Evolutionary conservation across 1,140 invertebrate species (phyloP), one percentile per base, ranked within the genome.

Genomic region (Habropoda laboriosa): DNA sequence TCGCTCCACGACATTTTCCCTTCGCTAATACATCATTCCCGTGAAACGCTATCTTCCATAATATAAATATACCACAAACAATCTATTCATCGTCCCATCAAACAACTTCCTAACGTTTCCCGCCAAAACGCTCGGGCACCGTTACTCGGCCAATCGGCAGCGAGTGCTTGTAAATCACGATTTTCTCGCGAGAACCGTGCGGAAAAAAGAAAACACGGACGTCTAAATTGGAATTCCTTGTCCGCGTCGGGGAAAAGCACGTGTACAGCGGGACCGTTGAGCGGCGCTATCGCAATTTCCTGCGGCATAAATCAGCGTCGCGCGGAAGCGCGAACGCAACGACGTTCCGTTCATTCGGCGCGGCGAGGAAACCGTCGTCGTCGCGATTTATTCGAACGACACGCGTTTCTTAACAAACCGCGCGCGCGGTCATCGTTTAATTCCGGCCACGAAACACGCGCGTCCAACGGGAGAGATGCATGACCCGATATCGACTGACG

Each of bases 401-500:
- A 49, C 42, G 27, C 6, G 45, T 72, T 45, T 58, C 53, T 78
- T n/a, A 38, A 42, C 60, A 18, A 42, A 42, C 40, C 12, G 12
- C 2, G 6, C 21, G 12, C 64, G n/a, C 42, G 49, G 61, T 18
- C 73, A 12, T 68, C 40, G 73, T 68, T 76, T 42, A 45, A 76
- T 76, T 67, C 63, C 38, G 49, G 16, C 45, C 47, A 16, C 24
- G 47, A 32, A 63, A 40, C 38, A 24, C 27, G 47, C n/a, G 32
- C 30, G 18, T 10, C 45, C 7, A 12, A 16, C 5, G 0, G 5
- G 40, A 51, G 32, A 74, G 83, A 81, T 76, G 72, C 47, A 79
- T 42, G 64, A 32, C 51, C n/a, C 49, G 86, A 89, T 89, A 88
- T 88, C 86, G 81, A 76, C 78, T 70, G 87, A 85, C 80, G 82